Evolutionary conservation across 2,113 vertebrate species (phyloP), one percentile per base, ranked within the genome.

Genomic region (Trogon melanurus): DNA sequence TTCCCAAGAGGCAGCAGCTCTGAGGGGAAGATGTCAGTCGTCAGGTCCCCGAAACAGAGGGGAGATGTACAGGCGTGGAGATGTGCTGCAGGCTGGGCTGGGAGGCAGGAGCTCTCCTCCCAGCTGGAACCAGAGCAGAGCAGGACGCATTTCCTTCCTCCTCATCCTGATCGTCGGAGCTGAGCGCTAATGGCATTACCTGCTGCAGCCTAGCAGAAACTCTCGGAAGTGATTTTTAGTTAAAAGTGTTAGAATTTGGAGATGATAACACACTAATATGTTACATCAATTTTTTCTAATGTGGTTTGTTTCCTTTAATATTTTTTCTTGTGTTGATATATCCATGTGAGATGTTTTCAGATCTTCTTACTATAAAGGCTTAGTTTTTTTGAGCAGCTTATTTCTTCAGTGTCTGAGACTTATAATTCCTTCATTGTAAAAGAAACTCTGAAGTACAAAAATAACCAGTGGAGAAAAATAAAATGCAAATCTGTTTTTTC

Each of bases 31-130:
- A 56, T 81, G 51, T 57, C 79, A 88, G 44, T 41, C 61, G 23
- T 27, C 75, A 82, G 62, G 11, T 83, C 6, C 29, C 22, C 22
- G 3, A 60, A 76, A 65, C 0, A 0, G 25, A 26, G 11, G 5
- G 27, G 16, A 64, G 32, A 25, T 17, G 16, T 50, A 25, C 44
- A 64, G 62, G 15, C 10, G 1, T 0, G 1, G 9, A 62, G 50
- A 47, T 0, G 2, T 29, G 72, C 50, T 48, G 21, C 7, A 27
- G 48, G 57, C 54, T 88, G 66, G 45, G 29, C 30, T 58, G 36
- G 54, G 41, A 61, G 38, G 36, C n/a, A 51, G 34, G 29, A 90
- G 9, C 14, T 86, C 27, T 5, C 10, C 11, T 75, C 20, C 30
- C 51, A 26, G 7, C 41, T 36, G 44, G 12, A 20, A 66, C 8